Evolutionary conservation across 2,113 vertebrate species (phyloP).

Genomic region (Dryoscopus gambensis): DNA sequence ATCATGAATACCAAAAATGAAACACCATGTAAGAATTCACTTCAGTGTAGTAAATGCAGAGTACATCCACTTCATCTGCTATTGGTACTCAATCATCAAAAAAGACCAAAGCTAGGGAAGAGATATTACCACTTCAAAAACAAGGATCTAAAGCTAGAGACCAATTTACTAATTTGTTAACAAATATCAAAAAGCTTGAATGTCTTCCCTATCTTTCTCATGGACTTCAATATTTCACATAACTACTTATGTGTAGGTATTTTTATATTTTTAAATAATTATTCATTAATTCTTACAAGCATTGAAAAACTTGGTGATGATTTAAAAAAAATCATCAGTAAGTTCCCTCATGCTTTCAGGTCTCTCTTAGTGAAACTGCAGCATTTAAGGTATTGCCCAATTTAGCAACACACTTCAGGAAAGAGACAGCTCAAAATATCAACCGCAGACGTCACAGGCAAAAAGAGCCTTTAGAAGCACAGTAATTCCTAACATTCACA

Average conservation of each 20-base stretch:
- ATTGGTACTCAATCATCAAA: neutral
- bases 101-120: neutral
- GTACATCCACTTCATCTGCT: neutral
- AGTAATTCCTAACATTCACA: neutral
- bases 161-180: neutral
- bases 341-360: neutral
- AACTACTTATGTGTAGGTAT: neutral
- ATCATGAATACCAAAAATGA: neutral
- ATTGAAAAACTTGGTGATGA: neutral
- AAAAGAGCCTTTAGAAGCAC: neutral
- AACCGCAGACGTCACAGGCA: neutral
- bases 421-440: neutral
- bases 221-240: neutral
- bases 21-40: neutral
- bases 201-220: neutral
- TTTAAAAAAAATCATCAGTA: neutral
- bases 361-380: neutral
- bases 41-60: neutral
- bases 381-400: neutral
- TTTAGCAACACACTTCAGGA: slow-evolving; percentile 19
- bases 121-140: neutral
- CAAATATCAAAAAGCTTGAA: neutral
- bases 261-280: neutral
- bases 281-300: neutral
- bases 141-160: neutral